phyloP scores from a whole-genome alignment of 2,797 vertebrate species.

The Leptoclinus maculatus region DNA sequence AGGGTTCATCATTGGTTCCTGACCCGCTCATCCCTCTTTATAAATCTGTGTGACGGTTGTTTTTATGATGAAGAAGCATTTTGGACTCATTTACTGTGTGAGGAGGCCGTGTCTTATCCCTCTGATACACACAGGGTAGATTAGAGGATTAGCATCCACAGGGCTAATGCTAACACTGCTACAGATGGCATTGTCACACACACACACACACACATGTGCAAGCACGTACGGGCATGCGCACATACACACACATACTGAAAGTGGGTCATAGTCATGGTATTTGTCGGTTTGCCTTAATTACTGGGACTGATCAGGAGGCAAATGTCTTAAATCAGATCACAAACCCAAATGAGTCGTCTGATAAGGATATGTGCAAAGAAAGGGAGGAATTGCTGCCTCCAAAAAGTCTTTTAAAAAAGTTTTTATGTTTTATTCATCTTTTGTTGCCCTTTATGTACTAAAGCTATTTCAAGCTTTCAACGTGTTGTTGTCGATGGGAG shows the following conservation, averaged over 20 bases:
- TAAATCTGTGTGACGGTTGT: constrained; percentile 13
- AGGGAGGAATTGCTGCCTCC: neutral
- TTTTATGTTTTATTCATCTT: neutral
- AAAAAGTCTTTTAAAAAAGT: neutral
- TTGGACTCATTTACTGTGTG: constrained; percentile 45
- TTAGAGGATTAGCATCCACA: constrained; percentile 80
- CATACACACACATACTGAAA: constrained; percentile 46
- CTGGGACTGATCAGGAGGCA: constrained; percentile 50
- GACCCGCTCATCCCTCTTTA: neutral
- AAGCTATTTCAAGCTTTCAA: neutral
- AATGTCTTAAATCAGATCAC: constrained; percentile 31
- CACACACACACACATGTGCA: constrained; percentile 33
- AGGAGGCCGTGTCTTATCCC: constrained; percentile 67
- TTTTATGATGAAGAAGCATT: constrained; percentile 37
- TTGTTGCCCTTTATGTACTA: neutral
- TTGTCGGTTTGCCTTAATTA: constrained; percentile 69
- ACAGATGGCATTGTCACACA: constrained; percentile 77
- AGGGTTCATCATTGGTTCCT: neutral
- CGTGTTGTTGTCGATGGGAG: neutral
- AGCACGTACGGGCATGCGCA: constrained; percentile 15
- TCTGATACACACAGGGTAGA: constrained; percentile 73
- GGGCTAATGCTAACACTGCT: constrained; percentile 76
- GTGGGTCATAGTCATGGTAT: constrained; percentile 72
- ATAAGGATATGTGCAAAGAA: neutral
- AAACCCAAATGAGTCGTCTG: neutral